A percentile compares a stretch with the other conserved stretches of the same genome.
Evolutionary conservation across 1,140 invertebrate genomes (phyloP).

Genomic region (Zaprionus capensis): DNA sequence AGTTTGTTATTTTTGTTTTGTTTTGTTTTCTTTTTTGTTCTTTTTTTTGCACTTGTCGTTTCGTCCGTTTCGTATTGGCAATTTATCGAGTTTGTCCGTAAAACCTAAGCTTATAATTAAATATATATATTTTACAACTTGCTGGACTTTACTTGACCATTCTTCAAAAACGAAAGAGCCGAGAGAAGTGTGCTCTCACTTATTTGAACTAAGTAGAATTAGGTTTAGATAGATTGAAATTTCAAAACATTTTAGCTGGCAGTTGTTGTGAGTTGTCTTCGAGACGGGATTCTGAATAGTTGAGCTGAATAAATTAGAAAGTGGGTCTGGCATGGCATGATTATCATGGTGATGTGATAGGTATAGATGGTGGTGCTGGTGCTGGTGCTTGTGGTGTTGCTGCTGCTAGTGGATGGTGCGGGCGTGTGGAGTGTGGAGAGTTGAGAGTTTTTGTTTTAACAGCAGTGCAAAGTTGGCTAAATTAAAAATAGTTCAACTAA

Average conservation of each 20-base stretch:
- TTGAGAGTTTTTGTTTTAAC: slow-evolving; percentile 15
- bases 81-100: slow-evolving; percentile 48
- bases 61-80: slow-evolving; percentile 36
- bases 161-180: slow-evolving; percentile 30
- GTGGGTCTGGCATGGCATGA: slow-evolving; percentile 16
- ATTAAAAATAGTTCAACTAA: slow-evolving; percentile 65
- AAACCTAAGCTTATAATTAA: slow-evolving; percentile 62
- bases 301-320: slow-evolving; percentile 50
- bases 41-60: slow-evolving; percentile 16
- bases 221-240: slow-evolving; percentile 14
- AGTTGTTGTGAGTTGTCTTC: slow-evolving; percentile 21
- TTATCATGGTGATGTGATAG: slow-evolving; percentile 4
- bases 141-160: slow-evolving; percentile 36
- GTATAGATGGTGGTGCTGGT: slow-evolving; percentile 15
- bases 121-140: slow-evolving; percentile 70
- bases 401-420: slow-evolving; percentile 18
- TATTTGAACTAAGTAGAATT: slow-evolving; percentile 39
- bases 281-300: slow-evolving; percentile 16
- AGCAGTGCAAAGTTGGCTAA: slow-evolving; percentile 51
- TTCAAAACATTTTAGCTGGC: slow-evolving; percentile 27
- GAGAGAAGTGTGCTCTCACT: slow-evolving; percentile 20
- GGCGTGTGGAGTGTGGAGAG: slow-evolving; percentile 11
- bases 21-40: background rate
- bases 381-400: slow-evolving; percentile 19
- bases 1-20: slow-evolving; percentile 2